phyloP scores from a whole-genome alignment of 2,888 invertebrate genomes.

The Criorhina ranunculi region DNA sequence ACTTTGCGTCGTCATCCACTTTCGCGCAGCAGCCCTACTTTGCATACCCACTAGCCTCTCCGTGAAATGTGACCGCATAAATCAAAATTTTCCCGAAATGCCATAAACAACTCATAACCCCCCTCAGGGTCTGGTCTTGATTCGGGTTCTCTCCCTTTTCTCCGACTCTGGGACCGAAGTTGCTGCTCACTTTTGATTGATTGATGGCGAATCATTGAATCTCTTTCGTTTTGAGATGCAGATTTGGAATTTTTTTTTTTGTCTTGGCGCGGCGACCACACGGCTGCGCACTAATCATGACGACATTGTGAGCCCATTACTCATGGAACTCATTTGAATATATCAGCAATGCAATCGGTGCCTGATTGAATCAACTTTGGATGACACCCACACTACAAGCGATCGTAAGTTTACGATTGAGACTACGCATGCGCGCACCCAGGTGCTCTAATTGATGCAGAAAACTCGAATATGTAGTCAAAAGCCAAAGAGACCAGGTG shows the following conservation, averaged over 20 bases:
- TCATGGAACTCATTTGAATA: slow-evolving; percentile 63
- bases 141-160: slow-evolving; percentile 49
- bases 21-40: slow-evolving; percentile 32
- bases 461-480: slow-evolving; percentile 2
- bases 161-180: slow-evolving; percentile 27
- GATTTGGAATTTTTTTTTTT: slow-evolving; percentile 32
- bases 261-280: slow-evolving; percentile 50
- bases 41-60: slow-evolving; percentile 44
- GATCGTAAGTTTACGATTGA: slow-evolving; percentile 47
- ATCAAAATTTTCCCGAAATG: slow-evolving; percentile 63
- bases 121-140: slow-evolving; percentile 29
- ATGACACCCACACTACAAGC: slow-evolving; percentile 71
- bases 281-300: slow-evolving; percentile 68
- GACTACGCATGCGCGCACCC: slow-evolving; percentile 64
- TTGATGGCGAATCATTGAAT: slow-evolving; percentile 69
- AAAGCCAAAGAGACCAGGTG: slow-evolving; percentile 64
- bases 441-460: slow-evolving; percentile 43
- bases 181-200: slow-evolving; percentile 63
- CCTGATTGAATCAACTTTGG: slow-evolving; percentile 58
- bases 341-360: slow-evolving; percentile 51
- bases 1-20: slow-evolving; percentile 60
- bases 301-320: slow-evolving; percentile 64
- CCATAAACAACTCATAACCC: slow-evolving; percentile 72
- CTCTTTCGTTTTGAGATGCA: slow-evolving; percentile 43
- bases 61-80: slow-evolving; percentile 52